These are phyloP conservation scores for Onychomys torridus DNA, from an alignment of 2,797 vertebrate genomes.

Conservation along the genomic window DNA sequence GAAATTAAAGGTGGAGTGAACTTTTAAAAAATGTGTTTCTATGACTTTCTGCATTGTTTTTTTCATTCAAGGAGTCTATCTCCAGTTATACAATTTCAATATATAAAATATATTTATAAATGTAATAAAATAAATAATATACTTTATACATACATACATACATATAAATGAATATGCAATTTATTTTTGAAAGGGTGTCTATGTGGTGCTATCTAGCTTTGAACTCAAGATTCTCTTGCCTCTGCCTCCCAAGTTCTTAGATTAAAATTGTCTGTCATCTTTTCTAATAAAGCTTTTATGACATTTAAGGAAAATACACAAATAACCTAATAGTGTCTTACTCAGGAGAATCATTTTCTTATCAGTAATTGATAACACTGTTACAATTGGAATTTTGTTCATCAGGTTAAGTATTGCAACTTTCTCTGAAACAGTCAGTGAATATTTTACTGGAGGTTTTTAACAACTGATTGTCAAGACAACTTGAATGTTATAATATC, in stretches of 20 bases:
- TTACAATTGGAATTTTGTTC: neutral
- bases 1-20: neutral
- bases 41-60: neutral
- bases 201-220: neutral
- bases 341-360: neutral
- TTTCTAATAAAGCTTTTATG: neutral
- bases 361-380: neutral
- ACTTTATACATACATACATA: neutral
- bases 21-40: neutral
- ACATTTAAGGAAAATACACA: neutral
- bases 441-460: neutral
- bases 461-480: neutral
- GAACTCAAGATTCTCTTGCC: neutral
- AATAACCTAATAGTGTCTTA: neutral
- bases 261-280: neutral
- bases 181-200: neutral
- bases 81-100: neutral
- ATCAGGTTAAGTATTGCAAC: neutral
- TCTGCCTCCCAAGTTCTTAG: neutral
- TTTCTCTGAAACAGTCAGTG: neutral
- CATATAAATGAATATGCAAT: neutral
- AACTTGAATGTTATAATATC: neutral
- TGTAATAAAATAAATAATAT: neutral
- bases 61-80: neutral
- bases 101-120: neutral